Base-by-base conservation (phyloP, 2,113 vertebrate genomes). In the Saccopteryx leptura region DNA sequence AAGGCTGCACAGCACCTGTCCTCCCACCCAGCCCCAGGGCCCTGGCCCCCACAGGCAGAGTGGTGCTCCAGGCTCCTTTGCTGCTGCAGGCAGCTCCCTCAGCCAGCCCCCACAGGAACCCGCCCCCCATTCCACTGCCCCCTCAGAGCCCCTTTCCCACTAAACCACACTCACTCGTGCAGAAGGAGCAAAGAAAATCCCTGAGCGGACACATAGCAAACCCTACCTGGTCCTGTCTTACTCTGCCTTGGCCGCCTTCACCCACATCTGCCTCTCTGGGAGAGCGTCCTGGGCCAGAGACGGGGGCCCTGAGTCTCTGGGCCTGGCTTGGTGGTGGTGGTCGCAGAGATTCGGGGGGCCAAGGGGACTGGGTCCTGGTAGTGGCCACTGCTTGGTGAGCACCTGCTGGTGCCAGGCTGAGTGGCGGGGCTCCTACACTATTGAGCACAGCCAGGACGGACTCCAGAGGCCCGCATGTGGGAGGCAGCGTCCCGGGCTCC, bases 391-490 rank as follows among this genome's bases (percentile, higher is more conserved):
- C 26, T 31, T n/a, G 11, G 17, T 23, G 24, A 68, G 15, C 28
- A 5, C 28, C 14, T 99, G 48, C 66, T 5, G 4, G 28, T 31
- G 72, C 68, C 17, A 1, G 33, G 50, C 54, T 48, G 54, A 39
- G 48, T 28, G 54, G 26, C 0, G 0, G 23, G 13, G 68, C 13
- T 46, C 50, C 61, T 39, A 39, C 15, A 31, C 79, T 18, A 0
- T 7, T 7, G 28, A 9, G 74, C 13, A 66, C 24, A 69, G 56
- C 8, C 5, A 7, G 69, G 54, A 4, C 8, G 89, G 74, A 31
- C 23, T 6, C n/a, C 52, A 3, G 65, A 66, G 23, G 66, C 60
- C 1, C 0, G 8, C 60, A 3, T 0, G 1, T 28, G 87, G n/a
- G 28, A 18, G 8, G 5, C 9, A 91, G 75, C 79, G 48, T 28